Evolutionary conservation across 2,888 invertebrate species (phyloP), one percentile per base, ranked within the genome.

Genomic region (Nematopogon swammerdamellus): DNA sequence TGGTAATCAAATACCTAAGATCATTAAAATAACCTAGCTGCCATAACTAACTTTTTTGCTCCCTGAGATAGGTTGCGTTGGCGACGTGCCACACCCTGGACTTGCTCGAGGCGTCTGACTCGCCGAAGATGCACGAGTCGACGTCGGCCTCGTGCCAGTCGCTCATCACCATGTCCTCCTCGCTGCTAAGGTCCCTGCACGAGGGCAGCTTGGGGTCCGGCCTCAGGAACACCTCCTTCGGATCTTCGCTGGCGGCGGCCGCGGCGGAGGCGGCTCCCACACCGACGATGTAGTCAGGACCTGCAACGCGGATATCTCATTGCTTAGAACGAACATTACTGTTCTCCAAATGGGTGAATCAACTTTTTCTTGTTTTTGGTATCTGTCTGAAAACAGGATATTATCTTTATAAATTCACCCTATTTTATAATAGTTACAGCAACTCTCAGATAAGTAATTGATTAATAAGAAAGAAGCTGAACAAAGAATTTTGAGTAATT

Each of bases 141-240:
- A 98, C 82, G 76, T 98, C 97, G 4, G 86, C 88, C 61, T 98
- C 98, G 60, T 97, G 94, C 47, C 95, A 83, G 42, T 85, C 87
- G 44, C 85, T 86, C 43, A 92, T 73, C 55, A 87, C 81, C 16
- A 93, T 69, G 56, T 91, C 89, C 1, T 72, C 71, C 0, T 63
- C 60, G 14, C 55, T 54, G 48, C 62, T 76, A 64, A 69, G 60
- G 58, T 69, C 71, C 52, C 66, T 70, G 44, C 57, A 57, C 54
- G 61, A 62, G 3, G 57, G 61, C 10, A 54, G 59, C 51, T 69
- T 73, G 1, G 69, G 63, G n/a, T n/a, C 75, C 0, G 76, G 75
- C 52, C 70, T 72, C 2, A 69, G 20, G 55, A 73, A 72, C 47
- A 44, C 46, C 6, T 67, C 70, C 11, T 69, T n/a, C n/a, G n/a